Conservation (phyloP, 2,797 vertebrate species). For the Rhynchonycteris naso region DNA sequence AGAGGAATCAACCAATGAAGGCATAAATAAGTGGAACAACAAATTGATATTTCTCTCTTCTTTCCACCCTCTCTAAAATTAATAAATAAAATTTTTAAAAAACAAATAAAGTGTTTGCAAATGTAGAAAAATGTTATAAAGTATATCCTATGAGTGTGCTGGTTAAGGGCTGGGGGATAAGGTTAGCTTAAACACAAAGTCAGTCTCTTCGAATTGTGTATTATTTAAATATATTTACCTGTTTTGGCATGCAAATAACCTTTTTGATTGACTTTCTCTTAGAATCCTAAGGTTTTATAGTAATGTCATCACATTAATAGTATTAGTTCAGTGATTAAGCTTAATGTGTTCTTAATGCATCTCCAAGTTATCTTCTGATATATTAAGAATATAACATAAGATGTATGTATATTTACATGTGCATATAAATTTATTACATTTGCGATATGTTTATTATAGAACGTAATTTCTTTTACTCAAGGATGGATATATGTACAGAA, state of each 20-base stretch:
- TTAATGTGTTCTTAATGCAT: neutral
- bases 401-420: neutral
- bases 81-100: too few relatives aligned
- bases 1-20: too few relatives aligned
- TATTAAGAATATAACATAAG: neutral
- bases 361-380: neutral
- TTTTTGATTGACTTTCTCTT: slow-evolving; percentile 21
- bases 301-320: neutral
- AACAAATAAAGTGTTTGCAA: neutral
- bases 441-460: neutral
- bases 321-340: slow-evolving; percentile 5
- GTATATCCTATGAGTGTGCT: neutral
- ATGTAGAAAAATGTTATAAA: neutral
- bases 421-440: slow-evolving; percentile 4
- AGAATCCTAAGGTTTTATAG: neutral
- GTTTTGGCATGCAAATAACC: neutral
- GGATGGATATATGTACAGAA: neutral
- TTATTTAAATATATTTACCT: slow-evolving; percentile 27
- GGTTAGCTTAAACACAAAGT: neutral
- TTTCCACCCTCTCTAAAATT: too few relatives aligned
- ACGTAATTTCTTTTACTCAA: slow-evolving; percentile 45
- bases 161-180: neutral
- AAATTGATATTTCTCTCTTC: too few relatives aligned
- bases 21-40: too few relatives aligned
- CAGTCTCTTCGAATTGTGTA: neutral